Evolutionary conservation across 1,140 invertebrate species (phyloP), one percentile per base, ranked within the genome.

Genomic region (Luehdorfia chinensis): DNA sequence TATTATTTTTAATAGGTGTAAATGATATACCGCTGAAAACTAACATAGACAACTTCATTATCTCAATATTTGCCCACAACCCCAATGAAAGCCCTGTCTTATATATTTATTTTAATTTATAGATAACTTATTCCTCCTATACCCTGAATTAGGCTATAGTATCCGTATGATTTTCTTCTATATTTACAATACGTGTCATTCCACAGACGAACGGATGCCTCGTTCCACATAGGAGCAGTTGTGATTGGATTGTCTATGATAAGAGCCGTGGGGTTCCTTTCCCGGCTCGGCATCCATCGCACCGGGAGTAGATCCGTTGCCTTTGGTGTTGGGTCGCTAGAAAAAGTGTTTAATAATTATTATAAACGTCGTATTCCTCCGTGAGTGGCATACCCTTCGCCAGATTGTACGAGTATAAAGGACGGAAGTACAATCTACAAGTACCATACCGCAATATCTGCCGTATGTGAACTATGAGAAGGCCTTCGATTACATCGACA

Each of bases 131-230:
- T 3, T 13, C 8, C 39, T 7, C 14, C 8, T 1, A 8, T n/a
- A n/a, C 5, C 23, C 4, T 15, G 39, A 3, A 30, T 8, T 13
- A 43, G 14, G 13, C 39, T 25, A 25, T 43, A 43, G 39, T 43
- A 72, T 0, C 73, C 71, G 41, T 77, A 80, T 4, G 52, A 9
- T 52, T 59, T 71, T 33, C 75, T 55, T n/a, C 78, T 57, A 41
- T 78, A 80, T 41, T 72, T 74, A 7, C 53, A 64, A 45, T 85
- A 85, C 0, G 75, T 84, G 15, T 72, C 61, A 46, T 85, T 78
- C 81, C 81, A 85, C 0, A 85, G 61, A 0, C 31, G 19, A 1
- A 84, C 58, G 1, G 65, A 48, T 3, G 45, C 14, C 8, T 66
- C 57, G 39, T 72, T 57, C 78, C 75, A 83, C 51, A 83, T 52